phyloP scores from a whole-genome alignment of 2,888 invertebrate species.

The Pyralis farinalis region DNA sequence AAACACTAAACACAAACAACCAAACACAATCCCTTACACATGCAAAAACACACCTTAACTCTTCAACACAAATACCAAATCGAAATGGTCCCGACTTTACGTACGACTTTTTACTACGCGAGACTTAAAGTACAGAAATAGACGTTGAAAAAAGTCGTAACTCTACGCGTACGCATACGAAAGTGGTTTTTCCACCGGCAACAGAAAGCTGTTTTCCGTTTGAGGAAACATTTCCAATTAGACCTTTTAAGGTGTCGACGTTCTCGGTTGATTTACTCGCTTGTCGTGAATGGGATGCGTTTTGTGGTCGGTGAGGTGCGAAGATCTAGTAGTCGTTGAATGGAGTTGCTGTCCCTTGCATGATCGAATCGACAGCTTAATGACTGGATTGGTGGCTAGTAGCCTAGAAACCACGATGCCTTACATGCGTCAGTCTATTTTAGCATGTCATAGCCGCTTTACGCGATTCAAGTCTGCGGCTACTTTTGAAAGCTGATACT shows the following conservation, averaged over 20 bases:
- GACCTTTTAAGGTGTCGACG: slow-evolving; percentile 47
- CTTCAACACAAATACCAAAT: slow-evolving; percentile 30
- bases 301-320: slow-evolving; percentile 68
- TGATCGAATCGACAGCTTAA: slow-evolving; percentile 19
- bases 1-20: slow-evolving; percentile 30
- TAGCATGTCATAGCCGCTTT: not conserved
- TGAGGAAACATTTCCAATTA: slow-evolving; percentile 55
- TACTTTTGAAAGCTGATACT: slow-evolving; percentile 6
- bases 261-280: slow-evolving; percentile 73
- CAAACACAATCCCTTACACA: slow-evolving; percentile 28
- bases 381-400: not conserved
- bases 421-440: not conserved
- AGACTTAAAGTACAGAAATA: slow-evolving; percentile 57
- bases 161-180: slow-evolving; percentile 57
- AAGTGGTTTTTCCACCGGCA: slow-evolving; percentile 67
- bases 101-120: slow-evolving; percentile 32
- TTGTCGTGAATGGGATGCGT: slow-evolving; percentile 75
- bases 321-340: slow-evolving; percentile 70
- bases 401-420: slow-evolving; percentile 1
- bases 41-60: slow-evolving; percentile 42
- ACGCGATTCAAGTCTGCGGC: not conserved
- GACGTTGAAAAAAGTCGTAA: slow-evolving; percentile 70
- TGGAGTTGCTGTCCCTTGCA: slow-evolving; percentile 45
- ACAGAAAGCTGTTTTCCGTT: slow-evolving; percentile 76
- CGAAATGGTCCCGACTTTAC: slow-evolving; percentile 19